Evolutionary conservation across 2,888 invertebrate genomes (phyloP), one percentile per base, ranked within the genome.

Genomic region (Tiliacea aurago): DNA sequence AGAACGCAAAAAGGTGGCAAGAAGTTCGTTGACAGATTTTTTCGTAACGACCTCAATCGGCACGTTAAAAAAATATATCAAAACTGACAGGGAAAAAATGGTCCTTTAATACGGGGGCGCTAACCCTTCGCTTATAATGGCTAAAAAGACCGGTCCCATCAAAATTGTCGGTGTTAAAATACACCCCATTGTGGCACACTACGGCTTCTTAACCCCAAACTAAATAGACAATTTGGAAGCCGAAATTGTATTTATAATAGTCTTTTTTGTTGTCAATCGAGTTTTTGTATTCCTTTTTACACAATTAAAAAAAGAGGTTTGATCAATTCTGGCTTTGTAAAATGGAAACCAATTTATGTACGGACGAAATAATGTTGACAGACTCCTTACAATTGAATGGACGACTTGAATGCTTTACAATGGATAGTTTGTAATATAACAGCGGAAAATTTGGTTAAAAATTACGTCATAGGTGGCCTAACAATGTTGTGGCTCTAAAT

Each of bases 161-260:
- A 93, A 94, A 95, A 94, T 91, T 89, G 91, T 92, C 89, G 90
- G 93, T 93, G 95, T 95, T 95, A 95, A 95, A 94, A 94, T 93
- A 95, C 95, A 94, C 93, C 95, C 91, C 89, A 91, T 94, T 94
- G 93, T 93, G 92, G 87, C 88, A 87, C 89, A 90, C 89, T 93
- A 92, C 89, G 95, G 95, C 95, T 96, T 95, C 95, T 95, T 95
- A 95, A 94, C 95, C 94, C 94, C 91, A 90, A 91, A 90, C 92
- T 90, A 92, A 94, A 95, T 91, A 91, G 90, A 91, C 93, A 92
- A 94, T 94, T 94, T 92, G 90, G 90, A 93, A 92, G 92, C 93
- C 93, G 89, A 93, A 94, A 94, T 94, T 94, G 92, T 93, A 93
- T 93, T 92, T 89, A 91, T 92, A 93, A 93, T 93, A 90, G 92